Evolutionary conservation across 2,113 vertebrate species (phyloP).

Genomic region (Martes martes): DNA sequence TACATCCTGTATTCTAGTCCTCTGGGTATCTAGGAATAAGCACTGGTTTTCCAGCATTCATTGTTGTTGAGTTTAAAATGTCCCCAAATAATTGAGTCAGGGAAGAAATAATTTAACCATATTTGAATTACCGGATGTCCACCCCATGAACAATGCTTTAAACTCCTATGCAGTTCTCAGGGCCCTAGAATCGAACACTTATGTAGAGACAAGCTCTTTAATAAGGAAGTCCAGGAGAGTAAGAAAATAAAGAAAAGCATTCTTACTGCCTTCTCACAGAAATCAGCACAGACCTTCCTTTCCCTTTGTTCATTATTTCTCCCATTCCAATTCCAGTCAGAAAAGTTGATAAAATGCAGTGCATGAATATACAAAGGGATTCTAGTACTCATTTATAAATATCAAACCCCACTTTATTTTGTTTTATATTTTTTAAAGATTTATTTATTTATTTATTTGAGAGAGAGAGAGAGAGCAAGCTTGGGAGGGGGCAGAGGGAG

Average conservation of each 20-base stretch:
- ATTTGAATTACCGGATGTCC: neutral
- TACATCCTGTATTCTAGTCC: neutral
- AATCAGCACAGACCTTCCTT: neutral
- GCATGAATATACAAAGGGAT: neutral
- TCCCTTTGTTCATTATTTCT: neutral
- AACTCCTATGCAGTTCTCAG: neutral
- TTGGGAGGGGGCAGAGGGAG: neutral
- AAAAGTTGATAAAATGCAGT: neutral
- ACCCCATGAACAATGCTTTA: neutral
- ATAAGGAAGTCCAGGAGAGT: neutral
- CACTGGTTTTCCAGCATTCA: neutral
- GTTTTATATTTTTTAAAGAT: neutral
- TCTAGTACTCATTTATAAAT: neutral
- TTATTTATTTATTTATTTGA: neutral
- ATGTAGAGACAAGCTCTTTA: neutral
- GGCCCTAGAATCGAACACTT: neutral
- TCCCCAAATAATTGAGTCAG: neutral
- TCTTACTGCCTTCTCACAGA: neutral
- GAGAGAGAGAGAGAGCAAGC: neutral
- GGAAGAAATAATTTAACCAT: neutral
- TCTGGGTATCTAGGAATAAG: neutral
- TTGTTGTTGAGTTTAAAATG: neutral
- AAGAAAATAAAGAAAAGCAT: neutral
- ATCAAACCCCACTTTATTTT: neutral
- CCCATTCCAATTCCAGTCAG: neutral